phyloP scores from a whole-genome alignment of 2,113 vertebrate species.

The Sapajus apella region DNA sequence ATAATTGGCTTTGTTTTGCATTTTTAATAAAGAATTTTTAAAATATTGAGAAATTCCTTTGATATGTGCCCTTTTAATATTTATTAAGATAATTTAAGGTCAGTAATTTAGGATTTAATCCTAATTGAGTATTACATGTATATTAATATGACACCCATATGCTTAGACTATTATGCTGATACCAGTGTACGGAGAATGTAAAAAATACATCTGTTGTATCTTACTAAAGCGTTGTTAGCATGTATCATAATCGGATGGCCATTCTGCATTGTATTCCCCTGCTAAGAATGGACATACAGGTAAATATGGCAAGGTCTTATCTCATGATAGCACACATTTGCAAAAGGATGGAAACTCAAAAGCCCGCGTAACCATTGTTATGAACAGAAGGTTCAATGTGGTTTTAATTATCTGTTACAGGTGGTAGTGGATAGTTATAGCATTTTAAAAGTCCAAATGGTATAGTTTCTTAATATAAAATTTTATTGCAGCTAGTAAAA shows the following conservation, averaged over 20 bases:
- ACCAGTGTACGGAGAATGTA: not conserved
- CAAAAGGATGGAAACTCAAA: not conserved
- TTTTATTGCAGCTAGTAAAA: not conserved
- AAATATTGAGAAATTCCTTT: constrained; percentile 41
- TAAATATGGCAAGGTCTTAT: constrained; percentile 69
- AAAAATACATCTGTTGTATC: not conserved
- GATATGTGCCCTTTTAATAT: not conserved
- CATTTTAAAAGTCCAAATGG: not conserved
- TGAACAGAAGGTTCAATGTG: not conserved
- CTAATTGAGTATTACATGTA: not conserved
- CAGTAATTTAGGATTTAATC: not conserved
- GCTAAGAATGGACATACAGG: constrained; percentile 97
- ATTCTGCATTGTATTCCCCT: constrained; percentile 99
- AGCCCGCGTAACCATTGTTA: not conserved
- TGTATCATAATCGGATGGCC: constrained; percentile 83
- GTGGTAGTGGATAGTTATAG: not conserved
- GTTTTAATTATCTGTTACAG: not conserved
- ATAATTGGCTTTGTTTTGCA: not conserved
- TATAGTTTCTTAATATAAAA: not conserved
- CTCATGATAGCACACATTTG: not conserved
- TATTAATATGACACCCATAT: not conserved
- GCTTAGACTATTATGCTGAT: not conserved
- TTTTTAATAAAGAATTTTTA: constrained; percentile 4
- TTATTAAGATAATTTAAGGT: constrained; percentile 28
- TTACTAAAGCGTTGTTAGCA: not conserved